Evolutionary conservation across 2,888 invertebrate species (phyloP).

Genomic region (Drosophila anomelani): DNA sequence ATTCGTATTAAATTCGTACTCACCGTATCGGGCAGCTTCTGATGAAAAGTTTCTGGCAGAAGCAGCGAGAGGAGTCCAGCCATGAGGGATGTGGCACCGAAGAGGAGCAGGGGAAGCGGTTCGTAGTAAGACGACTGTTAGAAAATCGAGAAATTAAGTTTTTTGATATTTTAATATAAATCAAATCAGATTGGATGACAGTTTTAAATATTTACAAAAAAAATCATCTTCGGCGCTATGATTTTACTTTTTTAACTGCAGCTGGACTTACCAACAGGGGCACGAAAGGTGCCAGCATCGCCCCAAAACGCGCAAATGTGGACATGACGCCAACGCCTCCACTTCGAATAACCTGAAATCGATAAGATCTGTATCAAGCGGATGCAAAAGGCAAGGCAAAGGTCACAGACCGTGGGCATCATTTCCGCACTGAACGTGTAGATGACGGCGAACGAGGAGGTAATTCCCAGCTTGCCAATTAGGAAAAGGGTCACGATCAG

Average conservation of each 20-base stretch:
- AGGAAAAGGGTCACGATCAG: slow-evolving; percentile 86
- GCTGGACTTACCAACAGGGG: slow-evolving; percentile 85
- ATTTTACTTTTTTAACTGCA: not conserved
- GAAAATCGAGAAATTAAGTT: not conserved
- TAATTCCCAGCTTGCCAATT: slow-evolving; percentile 88
- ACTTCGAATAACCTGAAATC: slow-evolving; percentile 85
- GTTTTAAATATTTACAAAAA: too few species aligned
- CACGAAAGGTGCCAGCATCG: slow-evolving; percentile 87
- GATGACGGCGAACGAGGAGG: slow-evolving; percentile 87
- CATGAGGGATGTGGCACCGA: slow-evolving; percentile 85
- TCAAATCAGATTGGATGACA: too few species aligned
- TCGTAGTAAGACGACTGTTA: slow-evolving; percentile 85
- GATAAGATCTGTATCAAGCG: not conserved
- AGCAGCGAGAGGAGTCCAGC: slow-evolving; percentile 86
- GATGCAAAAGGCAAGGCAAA: not conserved
- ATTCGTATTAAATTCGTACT: slow-evolving; percentile 30
- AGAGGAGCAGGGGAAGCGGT: slow-evolving; percentile 86
- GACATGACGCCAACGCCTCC: slow-evolving; percentile 87
- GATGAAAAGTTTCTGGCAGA: slow-evolving; percentile 88
- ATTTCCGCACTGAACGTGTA: slow-evolving; percentile 87
- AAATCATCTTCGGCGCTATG: too few species aligned
- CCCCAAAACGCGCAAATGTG: slow-evolving; percentile 87
- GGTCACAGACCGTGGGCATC: slow-evolving; percentile 82
- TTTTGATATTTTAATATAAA: not conserved
- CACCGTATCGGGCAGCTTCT: slow-evolving; percentile 87